Conservation (phyloP, 2,797 vertebrate species). For the Amazona ochrocephala region DNA sequence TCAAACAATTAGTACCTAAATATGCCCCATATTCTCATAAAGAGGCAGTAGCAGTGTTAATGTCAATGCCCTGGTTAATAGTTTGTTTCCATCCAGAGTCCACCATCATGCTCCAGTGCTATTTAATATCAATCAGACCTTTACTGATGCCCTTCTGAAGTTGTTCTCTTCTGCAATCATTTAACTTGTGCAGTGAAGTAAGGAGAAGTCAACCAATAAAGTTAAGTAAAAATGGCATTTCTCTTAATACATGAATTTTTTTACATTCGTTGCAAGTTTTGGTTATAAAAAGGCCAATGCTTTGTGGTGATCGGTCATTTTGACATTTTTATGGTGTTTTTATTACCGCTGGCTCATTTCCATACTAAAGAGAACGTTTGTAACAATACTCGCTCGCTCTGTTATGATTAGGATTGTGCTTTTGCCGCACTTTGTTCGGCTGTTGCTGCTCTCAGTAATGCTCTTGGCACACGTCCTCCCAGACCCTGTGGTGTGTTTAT, state of each 20-base stretch:
- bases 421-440: conserved; percentile 24
- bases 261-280: conserved; percentile 51
- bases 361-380: conserved; percentile 64
- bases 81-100: conserved; percentile 7
- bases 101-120: neutral
- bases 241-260: conserved; percentile 31
- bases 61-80: neutral
- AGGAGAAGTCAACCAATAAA: neutral
- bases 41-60: neutral
- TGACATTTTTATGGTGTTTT: conserved; percentile 72
- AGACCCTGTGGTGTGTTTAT: conserved; percentile 59
- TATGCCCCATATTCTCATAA: conserved; percentile 27
- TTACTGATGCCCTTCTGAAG: neutral
- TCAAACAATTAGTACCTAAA: conserved; percentile 60
- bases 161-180: neutral
- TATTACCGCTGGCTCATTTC: conserved; percentile 72
- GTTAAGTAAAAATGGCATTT: conserved; percentile 65
- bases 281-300: conserved; percentile 32
- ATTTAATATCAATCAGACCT: neutral
- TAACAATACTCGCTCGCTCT: conserved; percentile 54
- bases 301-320: conserved; percentile 60
- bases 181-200: conserved; percentile 6
- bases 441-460: conserved; percentile 44
- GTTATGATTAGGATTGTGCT: conserved; percentile 49
- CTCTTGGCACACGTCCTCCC: conserved; percentile 51